Percentiles rank a stretch among this genome's conserved stretches.
Evolutionary conservation across 2,113 vertebrate genomes (phyloP).

Genomic region (Alexandromys fortis): DNA sequence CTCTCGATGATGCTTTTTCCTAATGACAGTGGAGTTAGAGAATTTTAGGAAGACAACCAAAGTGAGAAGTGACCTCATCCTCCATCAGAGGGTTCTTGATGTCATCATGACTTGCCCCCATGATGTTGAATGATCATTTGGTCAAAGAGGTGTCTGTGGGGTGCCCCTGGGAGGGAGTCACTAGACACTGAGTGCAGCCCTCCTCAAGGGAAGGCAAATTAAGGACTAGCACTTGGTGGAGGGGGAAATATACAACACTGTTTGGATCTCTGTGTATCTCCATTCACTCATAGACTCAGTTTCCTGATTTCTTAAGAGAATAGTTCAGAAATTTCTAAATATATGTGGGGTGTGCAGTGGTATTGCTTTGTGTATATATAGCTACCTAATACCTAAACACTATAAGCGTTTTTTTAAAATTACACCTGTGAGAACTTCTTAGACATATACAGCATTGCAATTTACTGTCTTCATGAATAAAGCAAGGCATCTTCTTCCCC

Average conservation of each 20-base stretch:
- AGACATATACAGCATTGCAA: not conserved
- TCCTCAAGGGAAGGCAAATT: not conserved
- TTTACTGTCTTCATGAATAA: slow-evolving; percentile 1
- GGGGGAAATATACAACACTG: not conserved
- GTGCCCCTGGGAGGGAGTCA: not conserved
- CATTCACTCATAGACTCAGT: not conserved
- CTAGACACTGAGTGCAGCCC: not conserved
- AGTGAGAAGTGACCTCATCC: not conserved
- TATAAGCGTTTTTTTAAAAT: not conserved
- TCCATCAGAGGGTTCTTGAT: not conserved
- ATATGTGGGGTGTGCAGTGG: not conserved
- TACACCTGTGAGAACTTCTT: not conserved
- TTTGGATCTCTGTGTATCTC: not conserved
- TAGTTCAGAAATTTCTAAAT: not conserved
- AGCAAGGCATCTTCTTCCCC: not conserved
- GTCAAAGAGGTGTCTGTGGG: not conserved
- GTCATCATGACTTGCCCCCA: rapidly evolving
- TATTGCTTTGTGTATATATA: not conserved
- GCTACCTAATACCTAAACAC: slow-evolving; percentile 2
- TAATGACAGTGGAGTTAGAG: not conserved
- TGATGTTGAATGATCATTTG: not conserved
- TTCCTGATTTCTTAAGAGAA: not conserved
- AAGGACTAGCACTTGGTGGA: not conserved
- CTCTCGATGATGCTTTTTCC: not conserved
- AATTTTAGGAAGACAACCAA: not conserved